These are phyloP conservation scores for Megaceryle torquata DNA, from an alignment of 2,113 vertebrate genomes.

Conservation along the genomic window DNA sequence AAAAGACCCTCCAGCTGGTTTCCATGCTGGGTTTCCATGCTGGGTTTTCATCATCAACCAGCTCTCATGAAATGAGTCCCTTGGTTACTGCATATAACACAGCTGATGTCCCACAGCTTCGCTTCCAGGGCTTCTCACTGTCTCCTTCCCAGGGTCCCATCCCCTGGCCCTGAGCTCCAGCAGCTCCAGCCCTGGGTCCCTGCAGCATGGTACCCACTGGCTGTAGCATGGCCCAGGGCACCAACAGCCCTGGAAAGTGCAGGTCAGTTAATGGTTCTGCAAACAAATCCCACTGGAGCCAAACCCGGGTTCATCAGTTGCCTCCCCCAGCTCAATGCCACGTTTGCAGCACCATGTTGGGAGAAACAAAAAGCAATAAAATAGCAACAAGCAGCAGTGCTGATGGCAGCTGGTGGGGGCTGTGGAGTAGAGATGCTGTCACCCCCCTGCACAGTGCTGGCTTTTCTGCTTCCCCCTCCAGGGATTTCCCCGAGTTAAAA, in stretches of 20 bases:
- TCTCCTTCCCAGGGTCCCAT: neutral
- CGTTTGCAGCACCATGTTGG: accelerated
- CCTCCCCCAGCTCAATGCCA: accelerated
- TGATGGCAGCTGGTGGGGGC: neutral
- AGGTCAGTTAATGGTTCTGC: no score
- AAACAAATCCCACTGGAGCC: neutral
- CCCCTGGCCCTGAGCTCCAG: neutral
- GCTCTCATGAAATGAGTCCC: neutral
- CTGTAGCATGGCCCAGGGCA: neutral
- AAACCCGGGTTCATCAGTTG: neutral
- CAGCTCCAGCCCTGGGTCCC: neutral
- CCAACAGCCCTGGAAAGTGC: neutral
- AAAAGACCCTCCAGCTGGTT: neutral
- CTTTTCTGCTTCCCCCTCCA: neutral
- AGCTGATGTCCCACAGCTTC: neutral
- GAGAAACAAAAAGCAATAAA: neutral
- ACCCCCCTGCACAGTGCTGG: accelerated
- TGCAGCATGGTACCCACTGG: accelerated
- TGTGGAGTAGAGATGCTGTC: neutral
- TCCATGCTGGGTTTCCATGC: neutral
- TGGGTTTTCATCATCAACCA: accelerated
- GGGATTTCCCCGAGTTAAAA: neutral
- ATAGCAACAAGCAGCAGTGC: neutral
- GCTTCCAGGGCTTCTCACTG: neutral
- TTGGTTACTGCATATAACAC: accelerated